Evolutionary conservation across 2,797 vertebrate species (phyloP).

Genomic region (Nothura maculosa): DNA sequence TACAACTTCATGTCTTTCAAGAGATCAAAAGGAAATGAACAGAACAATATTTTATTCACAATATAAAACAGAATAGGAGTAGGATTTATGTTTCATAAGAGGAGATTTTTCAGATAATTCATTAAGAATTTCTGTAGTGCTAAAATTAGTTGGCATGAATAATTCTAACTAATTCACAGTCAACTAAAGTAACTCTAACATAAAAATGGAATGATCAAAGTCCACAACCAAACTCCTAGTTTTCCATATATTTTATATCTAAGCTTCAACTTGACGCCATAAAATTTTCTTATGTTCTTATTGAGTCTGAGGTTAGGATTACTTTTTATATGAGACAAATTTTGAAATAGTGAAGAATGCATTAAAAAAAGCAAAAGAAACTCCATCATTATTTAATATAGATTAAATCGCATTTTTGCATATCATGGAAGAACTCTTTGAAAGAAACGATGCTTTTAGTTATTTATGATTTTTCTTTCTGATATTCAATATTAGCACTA

Average conservation of each 20-base stretch:
- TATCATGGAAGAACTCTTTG: not conserved
- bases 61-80: not conserved
- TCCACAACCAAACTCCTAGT: not conserved
- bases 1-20: not conserved
- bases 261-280: not conserved
- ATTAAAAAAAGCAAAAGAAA: not conserved
- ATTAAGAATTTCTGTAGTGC: slow-evolving; percentile 11
- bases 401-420: not conserved
- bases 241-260: not conserved
- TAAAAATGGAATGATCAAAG: not conserved
- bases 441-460: not conserved
- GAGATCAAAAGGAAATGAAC: not conserved
- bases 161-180: not conserved
- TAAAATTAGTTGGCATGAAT: slow-evolving; percentile 25
- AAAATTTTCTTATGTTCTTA: not conserved
- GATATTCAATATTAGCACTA: not conserved
- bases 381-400: not conserved
- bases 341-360: not conserved
- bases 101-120: slow-evolving; percentile 35
- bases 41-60: not conserved
- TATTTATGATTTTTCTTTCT: not conserved
- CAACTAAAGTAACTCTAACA: not conserved
- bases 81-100: slow-evolving; percentile 25
- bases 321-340: not conserved
- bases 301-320: not conserved